A percentile compares a stretch with the other conserved stretches of the same genome.
Conservation (phyloP, 1,140 invertebrate genomes). For the Drosophila bocqueti region DNA sequence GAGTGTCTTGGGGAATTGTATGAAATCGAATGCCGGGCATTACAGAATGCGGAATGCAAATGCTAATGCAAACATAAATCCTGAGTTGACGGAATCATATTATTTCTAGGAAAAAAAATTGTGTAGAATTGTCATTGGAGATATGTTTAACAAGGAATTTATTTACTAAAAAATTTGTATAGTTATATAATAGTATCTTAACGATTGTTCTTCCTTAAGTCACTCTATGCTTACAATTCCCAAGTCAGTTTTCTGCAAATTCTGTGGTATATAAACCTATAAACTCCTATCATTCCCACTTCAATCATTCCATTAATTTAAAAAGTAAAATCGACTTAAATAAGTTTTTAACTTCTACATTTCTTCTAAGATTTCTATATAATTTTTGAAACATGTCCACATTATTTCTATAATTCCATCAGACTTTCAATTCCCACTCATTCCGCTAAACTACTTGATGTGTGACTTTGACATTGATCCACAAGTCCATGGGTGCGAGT, state of each 20-base stretch:
- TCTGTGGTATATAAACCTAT: too few relatives aligned
- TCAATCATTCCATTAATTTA: too few relatives aligned
- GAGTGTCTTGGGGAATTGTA: slow-evolving; percentile 7
- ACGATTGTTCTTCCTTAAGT: too few relatives aligned
- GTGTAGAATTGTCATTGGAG: neutral
- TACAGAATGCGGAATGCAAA: slow-evolving; percentile 6
- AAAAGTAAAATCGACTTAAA: too few relatives aligned
- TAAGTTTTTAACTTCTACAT: too few relatives aligned
- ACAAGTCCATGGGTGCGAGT: slow-evolving; percentile 29
- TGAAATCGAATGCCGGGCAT: slow-evolving; percentile 14
- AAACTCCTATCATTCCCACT: too few relatives aligned
- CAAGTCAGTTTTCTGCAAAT: too few relatives aligned
- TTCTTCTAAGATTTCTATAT: too few relatives aligned
- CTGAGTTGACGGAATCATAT: neutral
- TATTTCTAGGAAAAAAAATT: neutral
- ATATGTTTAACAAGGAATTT: neutral
- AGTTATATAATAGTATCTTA: neutral
- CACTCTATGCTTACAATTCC: too few relatives aligned
- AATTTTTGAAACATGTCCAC: too few relatives aligned
- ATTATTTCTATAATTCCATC: neutral
- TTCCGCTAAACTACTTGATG: slow-evolving; percentile 1
- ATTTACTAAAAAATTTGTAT: too few relatives aligned
- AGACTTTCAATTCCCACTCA: neutral
- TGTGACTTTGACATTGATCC: slow-evolving; percentile 68
- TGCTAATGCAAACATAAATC: neutral